Evolutionary conservation across 2,888 invertebrate species (phyloP).

Genomic region (Diogma glabrata): DNA sequence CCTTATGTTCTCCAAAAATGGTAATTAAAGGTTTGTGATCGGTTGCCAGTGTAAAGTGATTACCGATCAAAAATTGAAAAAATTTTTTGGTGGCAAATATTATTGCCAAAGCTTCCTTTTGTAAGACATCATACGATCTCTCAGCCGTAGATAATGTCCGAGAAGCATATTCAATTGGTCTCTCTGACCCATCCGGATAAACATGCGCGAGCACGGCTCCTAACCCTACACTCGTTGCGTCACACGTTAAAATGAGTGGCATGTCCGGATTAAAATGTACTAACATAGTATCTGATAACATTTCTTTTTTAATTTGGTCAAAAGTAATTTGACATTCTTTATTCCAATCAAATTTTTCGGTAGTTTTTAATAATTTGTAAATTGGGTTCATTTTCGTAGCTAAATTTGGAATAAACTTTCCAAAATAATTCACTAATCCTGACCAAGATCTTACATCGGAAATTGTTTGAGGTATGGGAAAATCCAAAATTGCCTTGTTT

Average conservation of each 20-base stretch:
- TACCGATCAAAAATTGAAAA: not conserved
- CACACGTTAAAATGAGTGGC: no score
- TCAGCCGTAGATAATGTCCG: no score
- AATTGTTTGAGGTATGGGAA: not conserved
- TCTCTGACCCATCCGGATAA: no score
- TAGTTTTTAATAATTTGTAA: not conserved
- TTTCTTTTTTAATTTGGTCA: not conserved
- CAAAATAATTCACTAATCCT: not conserved
- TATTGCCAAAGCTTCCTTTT: no score
- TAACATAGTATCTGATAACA: no score
- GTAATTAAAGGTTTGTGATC: not conserved
- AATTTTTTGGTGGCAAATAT: no score
- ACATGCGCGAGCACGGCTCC: no score
- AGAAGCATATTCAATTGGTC: no score
- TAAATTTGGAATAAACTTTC: not conserved
- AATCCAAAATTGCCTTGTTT: not conserved
- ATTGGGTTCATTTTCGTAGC: not conserved
- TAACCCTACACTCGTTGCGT: no score
- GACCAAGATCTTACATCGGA: not conserved
- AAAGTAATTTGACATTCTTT: not conserved
- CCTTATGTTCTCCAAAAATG: no score
- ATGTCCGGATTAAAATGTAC: no score
- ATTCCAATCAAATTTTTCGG: not conserved
- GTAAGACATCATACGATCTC: no score
- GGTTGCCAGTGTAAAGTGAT: not conserved